Conservation (phyloP, 2,888 invertebrate species). For the Lithophane socia region DNA sequence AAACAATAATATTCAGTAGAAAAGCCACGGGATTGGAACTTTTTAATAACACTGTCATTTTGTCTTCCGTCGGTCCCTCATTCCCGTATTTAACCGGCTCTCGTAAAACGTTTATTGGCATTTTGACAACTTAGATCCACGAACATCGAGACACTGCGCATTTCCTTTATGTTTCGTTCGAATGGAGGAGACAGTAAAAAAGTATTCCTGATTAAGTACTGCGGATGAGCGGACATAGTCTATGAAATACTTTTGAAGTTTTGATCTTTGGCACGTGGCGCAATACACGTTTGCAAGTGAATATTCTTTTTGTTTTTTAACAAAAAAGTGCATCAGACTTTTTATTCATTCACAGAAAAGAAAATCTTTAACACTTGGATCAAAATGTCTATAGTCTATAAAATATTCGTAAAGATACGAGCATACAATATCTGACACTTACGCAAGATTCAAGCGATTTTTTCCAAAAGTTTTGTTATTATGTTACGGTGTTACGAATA, state of each 20-base stretch:
- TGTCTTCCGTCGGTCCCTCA: conserved; percentile 37
- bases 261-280: conserved; percentile 19
- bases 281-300: background rate
- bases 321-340: background rate
- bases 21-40: conserved; percentile 46
- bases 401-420: background rate
- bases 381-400: background rate
- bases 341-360: background rate
- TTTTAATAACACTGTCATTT: conserved; percentile 62
- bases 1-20: conserved; percentile 16
- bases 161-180: conserved; percentile 36
- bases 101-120: conserved; percentile 71
- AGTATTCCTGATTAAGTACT: conserved; percentile 11
- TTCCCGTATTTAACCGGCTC: conserved; percentile 64
- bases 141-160: conserved; percentile 24
- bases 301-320: background rate
- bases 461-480: background rate
- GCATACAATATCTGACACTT: background rate
- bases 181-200: conserved; percentile 38
- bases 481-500: background rate
- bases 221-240: background rate
- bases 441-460: too few species aligned
- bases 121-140: conserved; percentile 63
- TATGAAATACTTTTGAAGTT: conserved; percentile 26
- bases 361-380: background rate